A percentile compares a stretch with the other conserved stretches of the same genome.
phyloP scores from a whole-genome alignment of 2,797 vertebrate genomes.

The Sebastes hopkinsi region DNA sequence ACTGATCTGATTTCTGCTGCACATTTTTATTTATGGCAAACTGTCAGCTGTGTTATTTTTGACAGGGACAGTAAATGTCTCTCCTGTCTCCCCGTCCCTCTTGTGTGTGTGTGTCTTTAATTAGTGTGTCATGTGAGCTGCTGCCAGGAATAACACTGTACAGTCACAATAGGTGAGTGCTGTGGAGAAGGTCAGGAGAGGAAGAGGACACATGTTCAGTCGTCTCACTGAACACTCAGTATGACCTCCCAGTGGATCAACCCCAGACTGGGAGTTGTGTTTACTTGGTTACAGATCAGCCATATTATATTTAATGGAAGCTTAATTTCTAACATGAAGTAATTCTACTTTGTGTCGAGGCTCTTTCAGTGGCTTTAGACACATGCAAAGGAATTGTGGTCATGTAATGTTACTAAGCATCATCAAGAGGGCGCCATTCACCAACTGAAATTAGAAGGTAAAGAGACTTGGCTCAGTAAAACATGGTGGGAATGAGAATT shows the following conservation, averaged over 20 bases:
- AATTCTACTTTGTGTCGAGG: not conserved
- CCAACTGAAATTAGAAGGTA: not conserved
- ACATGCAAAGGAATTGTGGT: rapidly evolving
- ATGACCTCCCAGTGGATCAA: not conserved
- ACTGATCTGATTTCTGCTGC: not conserved
- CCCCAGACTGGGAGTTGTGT: not conserved
- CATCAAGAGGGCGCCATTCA: slow-evolving; percentile 41
- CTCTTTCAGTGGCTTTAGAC: not conserved
- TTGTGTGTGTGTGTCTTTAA: not conserved
- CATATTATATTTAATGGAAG: not conserved
- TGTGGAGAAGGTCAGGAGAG: slow-evolving; percentile 20
- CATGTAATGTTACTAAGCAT: not conserved
- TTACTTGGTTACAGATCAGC: not conserved
- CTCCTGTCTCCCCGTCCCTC: not conserved
- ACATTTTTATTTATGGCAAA: slow-evolving; percentile 13
- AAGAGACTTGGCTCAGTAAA: not conserved
- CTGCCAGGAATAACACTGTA: slow-evolving; percentile 46
- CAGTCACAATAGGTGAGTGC: slow-evolving; percentile 1
- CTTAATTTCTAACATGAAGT: not conserved
- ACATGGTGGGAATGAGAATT: not conserved
- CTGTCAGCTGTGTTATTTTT: slow-evolving; percentile 29
- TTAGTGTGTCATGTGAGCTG: slow-evolving; percentile 33
- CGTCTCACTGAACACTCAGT: not conserved
- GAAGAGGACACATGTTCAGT: not conserved
- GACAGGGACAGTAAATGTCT: not conserved